Evolutionary conservation across 2,888 invertebrate species (phyloP).

Genomic region (Gastrophysa polygoni): DNA sequence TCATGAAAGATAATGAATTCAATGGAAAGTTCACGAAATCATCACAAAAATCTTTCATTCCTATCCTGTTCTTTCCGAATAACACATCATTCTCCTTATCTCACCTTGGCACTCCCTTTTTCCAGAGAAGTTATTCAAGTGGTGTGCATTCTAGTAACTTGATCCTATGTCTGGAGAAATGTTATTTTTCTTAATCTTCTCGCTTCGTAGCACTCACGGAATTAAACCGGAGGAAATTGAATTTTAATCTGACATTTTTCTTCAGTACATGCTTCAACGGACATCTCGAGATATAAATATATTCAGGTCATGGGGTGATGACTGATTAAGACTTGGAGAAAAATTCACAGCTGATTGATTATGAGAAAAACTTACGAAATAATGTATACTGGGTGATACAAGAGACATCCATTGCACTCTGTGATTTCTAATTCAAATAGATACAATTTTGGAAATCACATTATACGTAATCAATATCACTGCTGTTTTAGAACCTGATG

Average conservation of each 20-base stretch:
- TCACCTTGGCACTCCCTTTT: slow-evolving; percentile 15
- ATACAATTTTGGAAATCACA: too few species aligned
- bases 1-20: too few species aligned
- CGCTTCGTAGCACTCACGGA: slow-evolving; percentile 7
- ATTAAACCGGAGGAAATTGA: slow-evolving; percentile 14
- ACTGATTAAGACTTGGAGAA: background rate
- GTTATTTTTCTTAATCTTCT: slow-evolving; percentile 20
- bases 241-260: slow-evolving; percentile 18
- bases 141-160: slow-evolving; percentile 21
- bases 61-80: slow-evolving; percentile 11
- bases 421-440: too few species aligned
- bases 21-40: too few species aligned
- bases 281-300: background rate
- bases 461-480: too few species aligned
- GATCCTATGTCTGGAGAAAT: slow-evolving; percentile 6
- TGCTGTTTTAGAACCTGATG: too few species aligned
- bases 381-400: too few species aligned
- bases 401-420: too few species aligned
- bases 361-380: too few species aligned
- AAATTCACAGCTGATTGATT: too few species aligned
- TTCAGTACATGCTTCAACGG: background rate
- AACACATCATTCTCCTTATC: slow-evolving; percentile 20
- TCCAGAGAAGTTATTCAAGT: slow-evolving; percentile 16
- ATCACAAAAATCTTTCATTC: background rate
- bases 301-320: background rate